Evolutionary conservation across 1,140 invertebrate species (phyloP).

Genomic region (Papilio dardanus): DNA sequence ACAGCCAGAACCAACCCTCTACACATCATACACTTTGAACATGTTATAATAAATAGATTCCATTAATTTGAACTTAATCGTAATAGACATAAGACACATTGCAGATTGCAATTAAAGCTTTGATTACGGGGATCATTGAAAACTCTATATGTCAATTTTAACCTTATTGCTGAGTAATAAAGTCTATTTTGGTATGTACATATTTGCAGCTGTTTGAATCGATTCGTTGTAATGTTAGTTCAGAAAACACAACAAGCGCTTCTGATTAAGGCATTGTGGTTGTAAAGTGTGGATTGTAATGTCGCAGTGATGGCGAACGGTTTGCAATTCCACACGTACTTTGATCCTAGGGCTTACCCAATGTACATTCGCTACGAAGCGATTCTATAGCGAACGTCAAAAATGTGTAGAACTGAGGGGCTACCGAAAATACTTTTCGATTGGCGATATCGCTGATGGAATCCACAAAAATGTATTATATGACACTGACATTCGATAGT

Average conservation of each 20-base stretch:
- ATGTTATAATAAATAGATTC: not conserved
- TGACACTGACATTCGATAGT: too few species aligned
- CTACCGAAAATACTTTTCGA: too few species aligned
- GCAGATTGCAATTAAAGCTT: not conserved
- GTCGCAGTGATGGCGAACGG: constrained; percentile 6
- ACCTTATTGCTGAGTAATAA: not conserved
- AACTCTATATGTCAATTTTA: not conserved
- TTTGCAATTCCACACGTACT: constrained; percentile 29
- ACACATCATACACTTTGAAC: constrained; percentile 9
- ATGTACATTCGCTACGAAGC: too few species aligned
- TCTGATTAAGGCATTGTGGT: constrained; percentile 33
- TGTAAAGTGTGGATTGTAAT: constrained; percentile 19
- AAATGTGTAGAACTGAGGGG: too few species aligned
- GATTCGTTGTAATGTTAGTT: constrained; percentile 29
- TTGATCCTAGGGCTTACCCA: too few species aligned
- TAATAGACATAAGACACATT: not conserved
- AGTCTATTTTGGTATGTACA: not conserved
- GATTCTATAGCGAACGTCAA: too few species aligned
- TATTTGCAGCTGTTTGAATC: constrained; percentile 16
- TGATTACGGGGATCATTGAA: constrained; percentile 21
- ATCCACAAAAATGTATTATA: too few species aligned
- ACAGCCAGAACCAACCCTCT: constrained; percentile 31
- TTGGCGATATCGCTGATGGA: too few species aligned
- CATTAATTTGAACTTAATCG: constrained; percentile 27
- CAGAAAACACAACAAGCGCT: constrained; percentile 22